Percentiles rank a stretch among this genome's conserved stretches.
phyloP scores from a whole-genome alignment of 2,888 invertebrate genomes.

The Clistopyga incitator region DNA sequence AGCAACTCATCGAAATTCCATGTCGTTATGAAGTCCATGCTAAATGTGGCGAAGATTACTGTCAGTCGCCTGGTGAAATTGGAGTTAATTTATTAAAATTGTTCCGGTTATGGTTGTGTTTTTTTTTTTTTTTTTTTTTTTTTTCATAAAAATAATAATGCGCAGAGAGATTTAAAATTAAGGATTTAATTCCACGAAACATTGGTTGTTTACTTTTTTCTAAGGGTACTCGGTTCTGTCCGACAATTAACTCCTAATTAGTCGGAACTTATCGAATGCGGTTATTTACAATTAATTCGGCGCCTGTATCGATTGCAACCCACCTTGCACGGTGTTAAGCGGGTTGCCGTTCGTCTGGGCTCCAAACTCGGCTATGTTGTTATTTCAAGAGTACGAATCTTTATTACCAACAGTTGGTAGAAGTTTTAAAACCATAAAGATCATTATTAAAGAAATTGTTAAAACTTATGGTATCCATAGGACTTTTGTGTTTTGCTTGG shows the following conservation, averaged over 20 bases:
- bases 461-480: too few species aligned
- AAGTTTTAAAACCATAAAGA: not conserved
- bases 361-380: not conserved
- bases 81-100: not conserved
- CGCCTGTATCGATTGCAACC: slow-evolving; percentile 49
- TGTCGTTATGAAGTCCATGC: not conserved
- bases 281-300: not conserved
- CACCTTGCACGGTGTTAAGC: slow-evolving; percentile 26
- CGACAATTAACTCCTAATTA: not conserved
- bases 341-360: not conserved
- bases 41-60: not conserved
- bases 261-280: not conserved
- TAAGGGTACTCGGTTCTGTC: not conserved
- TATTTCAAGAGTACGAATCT: not conserved
- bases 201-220: not conserved
- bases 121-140: not conserved
- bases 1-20: not conserved
- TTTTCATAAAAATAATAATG: not conserved
- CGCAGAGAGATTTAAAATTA: not conserved
- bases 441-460: not conserved
- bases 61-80: not conserved
- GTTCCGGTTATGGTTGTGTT: not conserved
- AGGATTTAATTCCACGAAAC: not conserved
- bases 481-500: not conserved
- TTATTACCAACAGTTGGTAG: not conserved